These are phyloP conservation scores for Paramuricea clavata DNA, from an alignment of 92 coral and sea anemone genomes.

Conservation along the genomic window DNA sequence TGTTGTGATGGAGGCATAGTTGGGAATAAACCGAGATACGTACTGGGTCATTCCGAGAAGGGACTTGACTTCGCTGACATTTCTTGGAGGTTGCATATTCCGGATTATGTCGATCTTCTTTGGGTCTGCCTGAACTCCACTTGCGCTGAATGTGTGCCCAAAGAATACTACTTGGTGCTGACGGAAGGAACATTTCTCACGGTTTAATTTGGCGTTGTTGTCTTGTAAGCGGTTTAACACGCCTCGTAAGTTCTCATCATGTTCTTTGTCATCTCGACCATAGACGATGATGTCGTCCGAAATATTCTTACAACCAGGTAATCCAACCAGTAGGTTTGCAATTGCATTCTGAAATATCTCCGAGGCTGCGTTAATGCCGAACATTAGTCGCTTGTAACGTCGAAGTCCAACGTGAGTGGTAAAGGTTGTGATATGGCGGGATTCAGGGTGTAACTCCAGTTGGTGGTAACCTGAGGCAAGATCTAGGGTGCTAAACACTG, in stretches of 20 bases:
- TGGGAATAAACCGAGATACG: conserved; percentile 35
- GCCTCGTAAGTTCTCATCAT: neutral
- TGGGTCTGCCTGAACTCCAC: neutral
- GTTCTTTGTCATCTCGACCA: conserved; percentile 3
- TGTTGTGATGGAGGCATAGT: conserved; percentile 36
- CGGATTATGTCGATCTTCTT: neutral
- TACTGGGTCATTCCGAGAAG: conserved; percentile 55
- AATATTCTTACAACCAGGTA: too few species aligned
- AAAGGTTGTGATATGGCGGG: neutral
- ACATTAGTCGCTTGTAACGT: neutral
- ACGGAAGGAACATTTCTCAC: neutral
- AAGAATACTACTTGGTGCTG: neutral
- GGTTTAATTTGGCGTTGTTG: neutral
- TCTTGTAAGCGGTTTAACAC: neutral
- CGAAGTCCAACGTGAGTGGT: neutral
- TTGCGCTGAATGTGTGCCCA: neutral
- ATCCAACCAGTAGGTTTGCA: too few species aligned
- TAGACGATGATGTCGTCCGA: too few species aligned
- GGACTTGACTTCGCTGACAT: neutral
- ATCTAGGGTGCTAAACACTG: neutral
- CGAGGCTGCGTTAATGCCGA: neutral
- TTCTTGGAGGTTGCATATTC: conserved; percentile 5
- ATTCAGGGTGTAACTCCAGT: neutral
- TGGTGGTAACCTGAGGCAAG: neutral
- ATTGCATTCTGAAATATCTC: too few species aligned